Evolutionary conservation across 2,113 vertebrate species (phyloP), one percentile per base, ranked within the genome.

Genomic region (Poecilia latipinna): DNA sequence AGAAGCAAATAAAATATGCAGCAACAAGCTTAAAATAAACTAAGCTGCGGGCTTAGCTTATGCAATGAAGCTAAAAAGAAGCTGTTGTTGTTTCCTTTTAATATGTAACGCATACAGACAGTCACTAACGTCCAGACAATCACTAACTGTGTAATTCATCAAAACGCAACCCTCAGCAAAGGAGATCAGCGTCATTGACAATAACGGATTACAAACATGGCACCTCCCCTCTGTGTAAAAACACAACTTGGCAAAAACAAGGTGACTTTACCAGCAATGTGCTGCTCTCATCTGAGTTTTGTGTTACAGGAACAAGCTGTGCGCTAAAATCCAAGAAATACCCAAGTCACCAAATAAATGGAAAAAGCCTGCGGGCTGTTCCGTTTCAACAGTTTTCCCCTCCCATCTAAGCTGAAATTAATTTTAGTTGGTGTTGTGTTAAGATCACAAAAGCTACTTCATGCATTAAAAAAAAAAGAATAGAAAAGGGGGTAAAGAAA

Each of bases 341-440:
- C 85, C 88, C 80, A 85, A 93, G 86, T 93, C 90, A 92, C 90
- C 86, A 90, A 92, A 92, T 90, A 83, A 87, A 78, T 89, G 90
- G 90, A 90, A 90, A 92, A 89, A 82, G 84, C 87, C 89, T 84
- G 79, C 73, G 3, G 90, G 90, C 85, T 81, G 84, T 90, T 93
- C 85, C 85, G 90, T 90, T 92, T 89, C 89, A 90, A 84, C 89
- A 82, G 77, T 82, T 74, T 74, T 81, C 26, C 76, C 85, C 89
- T 79, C 89, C 86, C 86, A 84, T 90, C 74, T 61, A 0, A 75
- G 81, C 82, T 80, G 81, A 93, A 91, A 93, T 93, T 90, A 87
- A 93, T 92, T 93, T 92, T 70, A 90, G 88, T 83, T 84, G 81
- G 84, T 89, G 89, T 88, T 92, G 83, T 86, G 89, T 90, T 90